Percentiles rank a stretch among this genome's conserved stretches.
Evolutionary conservation across 1,140 invertebrate genomes (phyloP).

Genomic region (Lepidurus arcticus): DNA sequence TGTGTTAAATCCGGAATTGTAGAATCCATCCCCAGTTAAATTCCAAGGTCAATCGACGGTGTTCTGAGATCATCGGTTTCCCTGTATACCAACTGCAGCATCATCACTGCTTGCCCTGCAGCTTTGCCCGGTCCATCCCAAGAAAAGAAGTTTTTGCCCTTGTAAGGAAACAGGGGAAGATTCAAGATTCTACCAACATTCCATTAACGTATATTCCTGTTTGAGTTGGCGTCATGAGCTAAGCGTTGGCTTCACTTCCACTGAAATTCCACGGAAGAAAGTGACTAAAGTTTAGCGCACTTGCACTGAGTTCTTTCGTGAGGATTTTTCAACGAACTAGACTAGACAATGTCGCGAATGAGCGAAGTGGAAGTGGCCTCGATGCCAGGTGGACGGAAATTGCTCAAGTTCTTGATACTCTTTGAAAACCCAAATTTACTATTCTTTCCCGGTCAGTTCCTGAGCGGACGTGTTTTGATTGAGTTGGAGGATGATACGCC

Average conservation of each 20-base stretch:
- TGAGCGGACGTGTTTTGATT: slow-evolving; percentile 82
- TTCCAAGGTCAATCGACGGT: neutral
- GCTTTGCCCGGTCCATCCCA: neutral
- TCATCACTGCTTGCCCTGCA: neutral
- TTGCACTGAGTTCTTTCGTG: too few species aligned
- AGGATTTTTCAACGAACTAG: neutral
- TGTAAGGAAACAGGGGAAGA: neutral
- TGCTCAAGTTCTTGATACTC: slow-evolving; percentile 86
- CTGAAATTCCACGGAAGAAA: neutral
- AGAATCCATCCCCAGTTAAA: neutral
- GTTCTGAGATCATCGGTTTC: slow-evolving; percentile 6
- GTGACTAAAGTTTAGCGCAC: too few species aligned
- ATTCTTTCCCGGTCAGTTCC: slow-evolving; percentile 85
- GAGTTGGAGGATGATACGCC: slow-evolving; percentile 88
- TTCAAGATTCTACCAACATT: neutral
- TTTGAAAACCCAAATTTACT: slow-evolving; percentile 88
- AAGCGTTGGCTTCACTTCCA: neutral
- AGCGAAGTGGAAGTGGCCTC: slow-evolving; percentile 34
- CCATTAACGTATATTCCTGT: neutral
- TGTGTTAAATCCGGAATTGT: too few species aligned
- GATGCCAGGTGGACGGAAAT: slow-evolving; percentile 57
- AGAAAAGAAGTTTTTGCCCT: neutral
- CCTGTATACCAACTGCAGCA: neutral
- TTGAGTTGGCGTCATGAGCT: neutral
- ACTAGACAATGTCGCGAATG: slow-evolving; percentile 30